Evolutionary conservation across 1,140 invertebrate species (phyloP).

Genomic region (Listronotus oregonensis): DNA sequence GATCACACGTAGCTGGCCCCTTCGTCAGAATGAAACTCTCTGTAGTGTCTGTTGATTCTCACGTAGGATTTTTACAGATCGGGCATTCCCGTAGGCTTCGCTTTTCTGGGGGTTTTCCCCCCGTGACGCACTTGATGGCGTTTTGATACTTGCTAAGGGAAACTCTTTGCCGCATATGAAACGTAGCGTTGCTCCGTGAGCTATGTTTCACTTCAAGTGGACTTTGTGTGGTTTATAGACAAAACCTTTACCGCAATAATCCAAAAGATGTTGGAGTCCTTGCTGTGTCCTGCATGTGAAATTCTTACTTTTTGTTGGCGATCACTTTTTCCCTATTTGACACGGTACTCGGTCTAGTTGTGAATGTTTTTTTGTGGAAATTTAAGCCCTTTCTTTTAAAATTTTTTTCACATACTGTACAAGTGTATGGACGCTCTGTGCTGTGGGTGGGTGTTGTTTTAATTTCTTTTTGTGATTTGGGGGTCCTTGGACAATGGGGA

Average conservation of each 20-base stretch:
- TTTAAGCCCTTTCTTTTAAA: constrained; percentile 71
- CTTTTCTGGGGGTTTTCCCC: constrained; percentile 61
- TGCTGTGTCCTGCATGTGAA: constrained; percentile 68
- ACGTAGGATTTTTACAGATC: constrained; percentile 58
- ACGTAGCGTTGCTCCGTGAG: not conserved
- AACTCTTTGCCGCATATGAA: constrained; percentile 26
- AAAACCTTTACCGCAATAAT: constrained; percentile 44
- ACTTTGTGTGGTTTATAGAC: constrained; percentile 28
- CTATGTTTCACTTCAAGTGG: constrained; percentile 24
- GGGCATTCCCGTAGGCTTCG: constrained; percentile 61
- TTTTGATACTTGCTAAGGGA: constrained; percentile 22
- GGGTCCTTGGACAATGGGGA: not conserved
- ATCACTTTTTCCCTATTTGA: constrained; percentile 62
- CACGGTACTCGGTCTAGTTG: constrained; percentile 54
- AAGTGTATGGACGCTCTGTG: constrained; percentile 56
- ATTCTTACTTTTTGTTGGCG: constrained; percentile 67
- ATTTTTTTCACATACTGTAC: constrained; percentile 58
- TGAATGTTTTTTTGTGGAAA: constrained; percentile 61
- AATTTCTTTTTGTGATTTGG: constrained; percentile 62
- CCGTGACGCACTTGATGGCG: constrained; percentile 19
- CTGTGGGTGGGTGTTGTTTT: constrained; percentile 63
- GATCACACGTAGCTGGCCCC: constrained; percentile 60
- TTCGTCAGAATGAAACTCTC: constrained; percentile 19
- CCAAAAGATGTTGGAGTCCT: constrained; percentile 53
- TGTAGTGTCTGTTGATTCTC: constrained; percentile 24